Conservation (phyloP, 2,797 vertebrate species). For the Tadarida brasiliensis region DNA sequence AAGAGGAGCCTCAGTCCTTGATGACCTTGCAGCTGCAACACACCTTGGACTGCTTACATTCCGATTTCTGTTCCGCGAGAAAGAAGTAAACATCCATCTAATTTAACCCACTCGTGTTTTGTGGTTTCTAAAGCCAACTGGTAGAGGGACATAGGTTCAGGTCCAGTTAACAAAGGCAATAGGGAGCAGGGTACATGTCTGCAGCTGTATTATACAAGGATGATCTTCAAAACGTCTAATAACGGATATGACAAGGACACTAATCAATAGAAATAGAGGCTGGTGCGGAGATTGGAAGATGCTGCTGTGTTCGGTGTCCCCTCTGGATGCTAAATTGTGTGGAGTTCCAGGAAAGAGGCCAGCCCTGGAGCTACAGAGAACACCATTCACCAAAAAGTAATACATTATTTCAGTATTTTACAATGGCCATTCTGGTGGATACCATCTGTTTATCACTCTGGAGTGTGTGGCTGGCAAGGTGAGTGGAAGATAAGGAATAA, state of each 20-base stretch:
- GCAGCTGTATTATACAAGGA: neutral
- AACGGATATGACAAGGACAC: neutral
- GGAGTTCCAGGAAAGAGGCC: neutral
- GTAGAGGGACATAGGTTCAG: neutral
- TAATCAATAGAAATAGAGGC: neutral
- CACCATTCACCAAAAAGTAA: neutral
- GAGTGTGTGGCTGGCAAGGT: neutral
- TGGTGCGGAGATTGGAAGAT: neutral
- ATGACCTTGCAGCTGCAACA: neutral
- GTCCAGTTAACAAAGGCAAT: neutral
- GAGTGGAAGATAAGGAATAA: neutral
- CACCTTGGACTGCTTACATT: neutral
- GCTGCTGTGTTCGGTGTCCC: neutral
- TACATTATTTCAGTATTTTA: neutral
- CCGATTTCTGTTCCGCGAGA: neutral
- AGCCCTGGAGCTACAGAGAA: neutral
- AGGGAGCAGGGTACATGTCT: neutral
- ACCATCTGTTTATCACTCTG: neutral
- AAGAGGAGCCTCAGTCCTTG: neutral
- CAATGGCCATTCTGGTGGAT: neutral
- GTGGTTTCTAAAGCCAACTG: slow-evolving; percentile 12
- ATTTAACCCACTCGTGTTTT: neutral
- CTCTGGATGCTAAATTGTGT: neutral
- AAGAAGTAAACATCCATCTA: neutral
- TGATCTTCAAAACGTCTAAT: neutral